These are phyloP conservation scores for Ovis aries DNA, from an alignment of 2,113 vertebrate genomes.

Conservation along the genomic window DNA sequence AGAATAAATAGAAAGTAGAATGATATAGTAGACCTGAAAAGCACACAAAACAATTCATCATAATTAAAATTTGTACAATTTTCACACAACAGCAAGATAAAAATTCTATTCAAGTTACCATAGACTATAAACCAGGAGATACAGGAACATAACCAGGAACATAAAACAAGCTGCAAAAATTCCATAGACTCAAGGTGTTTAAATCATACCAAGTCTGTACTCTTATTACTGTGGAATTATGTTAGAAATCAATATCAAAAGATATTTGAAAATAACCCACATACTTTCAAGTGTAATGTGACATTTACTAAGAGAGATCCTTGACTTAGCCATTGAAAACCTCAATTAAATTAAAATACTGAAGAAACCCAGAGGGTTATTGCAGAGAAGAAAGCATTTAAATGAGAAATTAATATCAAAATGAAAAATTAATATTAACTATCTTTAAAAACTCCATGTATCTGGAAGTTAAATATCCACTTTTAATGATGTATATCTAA, in stretches of 20 bases:
- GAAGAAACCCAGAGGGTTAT: neutral
- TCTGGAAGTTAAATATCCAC: neutral
- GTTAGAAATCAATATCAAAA: neutral
- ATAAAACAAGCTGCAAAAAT: no score
- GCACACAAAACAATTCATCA: no score
- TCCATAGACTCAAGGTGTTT: no score
- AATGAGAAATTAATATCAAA: neutral
- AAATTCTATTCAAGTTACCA: no score
- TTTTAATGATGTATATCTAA: neutral
- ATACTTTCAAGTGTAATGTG: neutral
- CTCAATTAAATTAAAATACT: neutral
- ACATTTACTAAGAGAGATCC: neutral
- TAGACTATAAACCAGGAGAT: no score
- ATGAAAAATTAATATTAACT: neutral
- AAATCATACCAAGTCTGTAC: no score
- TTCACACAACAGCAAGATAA: no score
- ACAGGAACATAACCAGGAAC: no score
- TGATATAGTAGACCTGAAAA: no score
- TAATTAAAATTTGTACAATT: no score
- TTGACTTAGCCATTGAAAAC: neutral
- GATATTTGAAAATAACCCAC: neutral
- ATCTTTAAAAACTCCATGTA: neutral
- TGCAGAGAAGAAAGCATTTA: neutral
- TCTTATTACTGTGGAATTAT: no score
- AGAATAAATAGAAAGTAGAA: no score